A percentile compares a stretch with the other conserved stretches of the same genome.
These are phyloP conservation scores for Synergus umbraculus DNA, from an alignment of 2,888 invertebrate genomes.

Conservation along the genomic window DNA sequence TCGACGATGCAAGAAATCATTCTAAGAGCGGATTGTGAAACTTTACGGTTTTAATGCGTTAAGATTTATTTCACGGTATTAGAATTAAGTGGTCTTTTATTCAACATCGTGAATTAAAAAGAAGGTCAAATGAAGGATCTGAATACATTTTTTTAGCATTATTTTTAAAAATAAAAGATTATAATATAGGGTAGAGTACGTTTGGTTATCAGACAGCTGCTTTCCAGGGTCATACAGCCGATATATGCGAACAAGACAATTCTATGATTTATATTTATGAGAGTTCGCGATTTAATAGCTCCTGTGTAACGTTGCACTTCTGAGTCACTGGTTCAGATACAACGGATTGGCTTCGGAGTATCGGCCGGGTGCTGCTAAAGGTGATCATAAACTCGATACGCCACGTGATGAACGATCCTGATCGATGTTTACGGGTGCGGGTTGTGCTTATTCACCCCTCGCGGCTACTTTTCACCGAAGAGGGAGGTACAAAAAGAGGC, in stretches of 20 bases:
- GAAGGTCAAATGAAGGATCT: neutral
- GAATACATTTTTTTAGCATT: neutral
- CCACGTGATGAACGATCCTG: constrained; percentile 60
- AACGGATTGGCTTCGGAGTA: constrained; percentile 42
- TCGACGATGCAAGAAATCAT: constrained; percentile 10
- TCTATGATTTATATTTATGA: constrained; percentile 75
- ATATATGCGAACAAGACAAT: constrained; percentile 67
- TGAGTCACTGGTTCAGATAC: constrained; percentile 44
- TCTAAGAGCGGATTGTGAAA: neutral
- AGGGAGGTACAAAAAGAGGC: neutral
- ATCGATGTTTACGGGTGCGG: constrained; percentile 61
- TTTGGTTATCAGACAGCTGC: constrained; percentile 68
- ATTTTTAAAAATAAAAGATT: neutral
- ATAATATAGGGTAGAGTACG: constrained; percentile 60
- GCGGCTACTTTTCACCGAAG: constrained; percentile 46
- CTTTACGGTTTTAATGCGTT: neutral
- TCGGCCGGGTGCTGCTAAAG: constrained; percentile 55
- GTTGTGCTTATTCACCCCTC: constrained; percentile 20
- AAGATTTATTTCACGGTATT: neutral
- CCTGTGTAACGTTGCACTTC: constrained; percentile 56
- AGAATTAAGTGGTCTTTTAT: neutral
- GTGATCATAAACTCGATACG: constrained; percentile 62
- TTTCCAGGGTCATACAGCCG: constrained; percentile 62
- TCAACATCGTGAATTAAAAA: neutral
- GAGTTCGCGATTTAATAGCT: constrained; percentile 72